Base-by-base conservation (phyloP, 2,888 invertebrate genomes). In the Hypena proboscidalis region DNA sequence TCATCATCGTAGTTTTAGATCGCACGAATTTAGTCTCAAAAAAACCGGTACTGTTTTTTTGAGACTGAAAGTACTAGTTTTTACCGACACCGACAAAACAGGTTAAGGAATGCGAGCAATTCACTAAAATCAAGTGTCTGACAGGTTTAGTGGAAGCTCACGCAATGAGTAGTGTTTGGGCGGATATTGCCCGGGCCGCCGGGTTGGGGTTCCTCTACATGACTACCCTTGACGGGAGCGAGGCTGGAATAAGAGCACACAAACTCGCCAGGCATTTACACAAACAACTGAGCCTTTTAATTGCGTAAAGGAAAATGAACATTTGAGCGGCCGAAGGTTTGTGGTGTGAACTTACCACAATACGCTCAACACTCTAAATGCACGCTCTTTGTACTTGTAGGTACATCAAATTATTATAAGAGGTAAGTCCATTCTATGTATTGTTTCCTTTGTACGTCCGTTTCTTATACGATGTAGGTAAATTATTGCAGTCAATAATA, bases 141-240 rank as follows among this genome's bases (percentile, higher is more conserved):
- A 60, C 62, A 63, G 67, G 62, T 58, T 46, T 52, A 52, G 62
- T 74, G 77, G 77, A 72, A 78, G 70, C 71, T 64, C 70, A 73
- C 75, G 71, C 74, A 63, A 52, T 50, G 64, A 56, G 57, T 59
- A 62, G 46, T 69, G 67, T 69, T 70, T 67, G 66, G 41, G 80
- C 82, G 84, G 84, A 84, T 84, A 85, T 84, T 83, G 77, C n/a
- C n/a, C n/a, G n/a, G n/a, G n/a, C n/a, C n/a, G n/a, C n/a, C 57
- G 62, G 67, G 63, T 64, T 66, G 61, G 69, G 58, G 65, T 51
- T 73, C 46, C 68, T 70, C 67, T 70, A 67, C 67, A 66, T 49
- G 54, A n/a, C n/a, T n/a, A n/a, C n/a, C n/a, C n/a, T n/a, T n/a
- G n/a, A 41, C 48, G 56, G 46, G 40, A 37, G 26, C 33, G 40